Base-by-base conservation (phyloP, 2,888 invertebrate species). In the Drepana falcataria region DNA sequence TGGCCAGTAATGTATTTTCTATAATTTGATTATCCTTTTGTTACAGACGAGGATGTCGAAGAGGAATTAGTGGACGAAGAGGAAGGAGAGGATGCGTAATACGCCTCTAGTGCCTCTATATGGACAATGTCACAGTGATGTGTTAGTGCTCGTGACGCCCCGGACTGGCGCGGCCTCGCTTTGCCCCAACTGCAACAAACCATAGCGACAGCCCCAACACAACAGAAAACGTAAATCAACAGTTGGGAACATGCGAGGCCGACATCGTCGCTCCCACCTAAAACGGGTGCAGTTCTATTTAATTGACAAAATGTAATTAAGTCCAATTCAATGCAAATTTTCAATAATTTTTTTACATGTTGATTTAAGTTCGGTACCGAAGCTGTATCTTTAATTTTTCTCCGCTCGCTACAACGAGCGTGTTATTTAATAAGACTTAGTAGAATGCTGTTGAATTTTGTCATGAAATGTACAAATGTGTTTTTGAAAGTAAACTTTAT, bases 101-200 rank as follows among this genome's bases (percentile, higher is more conserved):
- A 91, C 85, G 85, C 77, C 78, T 81, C 73, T 84, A 9, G 44
- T 78, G 84, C 81, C 81, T 85, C 82, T 72, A 64, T 78, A 89
- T 83, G 91, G 91, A 91, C 91, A 88, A 91, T 91, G 91, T 91
- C 91, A 91, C 91, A 89, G 91, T 91, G 91, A 87, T 81, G 90
- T 90, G 90, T 87, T 86, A 85, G 88, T 89, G 87, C 79, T 80
- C 76, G 91, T 89, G 90, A 88, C 87, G 89, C 80, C 84, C 77
- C 81, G 83, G 82, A 81, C 77, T 77, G 81, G 80, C 78, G 79
- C 84, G 89, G 86, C 88, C 87, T 72, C 86, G 86, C 83, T 63
- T 87, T 85, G 88, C 88, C 89, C 75, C 90, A 89, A 90, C 88
- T 85, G 85, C 71, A 58, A 60, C 66, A 61, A 59, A 66, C 65